Percentiles rank a stretch among this genome's conserved stretches.
Evolutionary conservation across 2,113 vertebrate genomes (phyloP).

Genomic region (Ondatra zibethicus): DNA sequence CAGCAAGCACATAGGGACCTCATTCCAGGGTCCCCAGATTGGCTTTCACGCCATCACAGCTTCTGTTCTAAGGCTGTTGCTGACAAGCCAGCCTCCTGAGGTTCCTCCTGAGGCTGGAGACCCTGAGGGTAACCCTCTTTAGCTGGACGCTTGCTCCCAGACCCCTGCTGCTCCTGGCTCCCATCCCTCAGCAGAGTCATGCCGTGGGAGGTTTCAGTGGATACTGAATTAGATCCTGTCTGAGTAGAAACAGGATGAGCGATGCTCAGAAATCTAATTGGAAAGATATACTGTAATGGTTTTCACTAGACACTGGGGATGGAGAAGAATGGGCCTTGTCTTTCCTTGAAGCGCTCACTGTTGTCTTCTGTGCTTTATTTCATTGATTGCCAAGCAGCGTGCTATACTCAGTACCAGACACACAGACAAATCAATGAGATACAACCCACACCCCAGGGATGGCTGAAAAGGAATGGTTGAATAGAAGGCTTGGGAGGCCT

Average conservation of each 20-base stretch:
- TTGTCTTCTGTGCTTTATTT: neutral
- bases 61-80: neutral
- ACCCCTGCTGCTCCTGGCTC: neutral
- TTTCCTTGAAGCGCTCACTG: neutral
- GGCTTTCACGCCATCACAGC: neutral
- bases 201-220: neutral
- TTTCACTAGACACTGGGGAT: neutral
- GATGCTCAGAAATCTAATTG: constrained; percentile 19
- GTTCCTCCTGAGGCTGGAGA: neutral
- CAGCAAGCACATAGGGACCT: neutral
- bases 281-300: neutral
- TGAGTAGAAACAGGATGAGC: neutral
- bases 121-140: neutral
- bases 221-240: neutral
- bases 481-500: neutral
- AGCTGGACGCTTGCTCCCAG: neutral
- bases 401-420: neutral
- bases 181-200: neutral
- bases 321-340: neutral
- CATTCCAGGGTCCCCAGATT: too few species aligned
- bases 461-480: neutral
- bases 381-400: neutral
- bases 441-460: neutral
- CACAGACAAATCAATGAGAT: neutral
- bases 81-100: neutral